These are phyloP conservation scores for Drosophila rhopaloa DNA, from an alignment of 1,140 invertebrate genomes.

Conservation along the genomic window DNA sequence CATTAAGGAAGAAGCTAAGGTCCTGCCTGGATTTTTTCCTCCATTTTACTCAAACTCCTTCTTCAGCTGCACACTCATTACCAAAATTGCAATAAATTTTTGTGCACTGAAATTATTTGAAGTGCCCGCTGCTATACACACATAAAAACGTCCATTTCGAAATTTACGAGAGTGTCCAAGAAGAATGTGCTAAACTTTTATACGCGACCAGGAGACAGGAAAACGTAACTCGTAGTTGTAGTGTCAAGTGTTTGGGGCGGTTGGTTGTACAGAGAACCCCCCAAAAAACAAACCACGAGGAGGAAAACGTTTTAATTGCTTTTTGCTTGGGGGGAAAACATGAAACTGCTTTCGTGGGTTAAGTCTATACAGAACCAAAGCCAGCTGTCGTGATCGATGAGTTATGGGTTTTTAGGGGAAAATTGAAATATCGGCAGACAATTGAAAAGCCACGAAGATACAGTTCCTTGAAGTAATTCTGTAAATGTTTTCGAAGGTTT, in stretches of 20 bases:
- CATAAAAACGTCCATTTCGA: slow-evolving; percentile 74
- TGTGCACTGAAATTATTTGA: slow-evolving; percentile 78
- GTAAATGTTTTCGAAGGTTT: no score
- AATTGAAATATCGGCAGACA: slow-evolving; percentile 49
- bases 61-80: slow-evolving; percentile 71
- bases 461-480: background rate
- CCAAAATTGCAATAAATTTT: slow-evolving; percentile 83
- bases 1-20: slow-evolving; percentile 56
- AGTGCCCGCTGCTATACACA: slow-evolving; percentile 75
- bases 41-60: background rate
- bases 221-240: slow-evolving; percentile 53
- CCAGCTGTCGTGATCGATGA: slow-evolving; percentile 53
- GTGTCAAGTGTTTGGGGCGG: slow-evolving; percentile 29
- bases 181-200: slow-evolving; percentile 68
- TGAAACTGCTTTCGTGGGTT: slow-evolving; percentile 41
- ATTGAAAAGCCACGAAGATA: slow-evolving; percentile 15
- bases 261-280: background rate
- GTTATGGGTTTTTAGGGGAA: slow-evolving; percentile 35
- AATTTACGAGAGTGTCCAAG: slow-evolving; percentile 72
- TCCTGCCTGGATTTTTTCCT: slow-evolving; percentile 4
- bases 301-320: slow-evolving; percentile 74
- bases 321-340: slow-evolving; percentile 39
- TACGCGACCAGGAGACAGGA: slow-evolving; percentile 37
- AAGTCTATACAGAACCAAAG: slow-evolving; percentile 35
- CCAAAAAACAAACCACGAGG: slow-evolving; percentile 34